Evolutionary conservation across 2,888 invertebrate species (phyloP).

Genomic region (Trissolcus japonicus): DNA sequence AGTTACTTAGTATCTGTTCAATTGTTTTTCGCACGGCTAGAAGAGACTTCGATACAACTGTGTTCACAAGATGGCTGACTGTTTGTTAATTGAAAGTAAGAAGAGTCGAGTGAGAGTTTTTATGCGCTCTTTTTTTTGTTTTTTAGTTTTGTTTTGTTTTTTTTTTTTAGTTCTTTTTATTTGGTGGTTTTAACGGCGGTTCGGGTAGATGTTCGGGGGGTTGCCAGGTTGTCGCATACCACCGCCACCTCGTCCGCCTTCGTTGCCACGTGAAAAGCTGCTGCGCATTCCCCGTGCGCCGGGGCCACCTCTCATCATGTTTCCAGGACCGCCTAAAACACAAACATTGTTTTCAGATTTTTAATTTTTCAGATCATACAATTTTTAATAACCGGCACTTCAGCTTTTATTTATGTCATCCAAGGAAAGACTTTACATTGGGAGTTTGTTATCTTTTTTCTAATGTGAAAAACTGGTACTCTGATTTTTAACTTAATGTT

Average conservation of each 20-base stretch:
- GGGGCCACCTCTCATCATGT: constrained; percentile 72
- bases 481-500: background rate
- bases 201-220: constrained; percentile 66
- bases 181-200: constrained; percentile 69
- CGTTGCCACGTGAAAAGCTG: constrained; percentile 70
- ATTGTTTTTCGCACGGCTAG: constrained; percentile 22
- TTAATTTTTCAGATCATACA: background rate
- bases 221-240: constrained; percentile 72
- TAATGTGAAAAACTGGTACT: background rate
- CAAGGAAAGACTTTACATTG: too few relatives aligned
- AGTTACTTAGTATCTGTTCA: constrained; percentile 10
- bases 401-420: too few relatives aligned
- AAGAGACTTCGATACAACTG: constrained; percentile 26
- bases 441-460: background rate
- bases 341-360: background rate
- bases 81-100: constrained; percentile 31
- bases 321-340: constrained; percentile 69
- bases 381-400: background rate
- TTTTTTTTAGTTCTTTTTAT: constrained; percentile 13
- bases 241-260: constrained; percentile 70
- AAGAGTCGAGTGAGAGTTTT: constrained; percentile 32
- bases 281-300: constrained; percentile 71
- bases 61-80: constrained; percentile 44
- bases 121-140: constrained; percentile 3
- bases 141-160: constrained; percentile 2